A percentile compares a stretch with the other conserved stretches of the same genome.
Evolutionary conservation across 2,797 vertebrate species (phyloP).

Genomic region (Lates japonicus): DNA sequence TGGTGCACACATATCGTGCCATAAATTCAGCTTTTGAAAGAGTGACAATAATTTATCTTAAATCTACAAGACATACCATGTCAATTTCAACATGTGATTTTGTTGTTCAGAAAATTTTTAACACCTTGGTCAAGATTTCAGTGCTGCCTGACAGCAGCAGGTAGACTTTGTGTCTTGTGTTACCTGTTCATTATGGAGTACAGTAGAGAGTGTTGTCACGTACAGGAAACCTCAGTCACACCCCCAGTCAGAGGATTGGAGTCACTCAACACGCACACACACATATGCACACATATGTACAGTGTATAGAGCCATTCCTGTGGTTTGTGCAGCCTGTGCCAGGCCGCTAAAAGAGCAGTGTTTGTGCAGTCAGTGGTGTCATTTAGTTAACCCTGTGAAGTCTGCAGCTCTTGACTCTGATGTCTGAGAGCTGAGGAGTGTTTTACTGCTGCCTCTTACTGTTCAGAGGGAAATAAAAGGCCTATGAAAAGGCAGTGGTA

Average conservation of each 20-base stretch:
- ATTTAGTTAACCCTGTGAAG: slow-evolving; percentile 60
- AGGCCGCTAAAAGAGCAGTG: slow-evolving; percentile 49
- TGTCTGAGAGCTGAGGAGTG: slow-evolving; percentile 14
- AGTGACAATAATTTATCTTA: background rate
- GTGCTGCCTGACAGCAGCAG: slow-evolving; percentile 27
- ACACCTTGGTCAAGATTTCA: slow-evolving; percentile 15
- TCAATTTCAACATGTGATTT: background rate
- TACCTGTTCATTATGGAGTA: slow-evolving; percentile 12
- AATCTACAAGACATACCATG: background rate
- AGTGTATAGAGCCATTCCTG: slow-evolving; percentile 44
- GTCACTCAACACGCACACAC: slow-evolving; percentile 33
- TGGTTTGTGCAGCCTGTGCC: slow-evolving; percentile 30
- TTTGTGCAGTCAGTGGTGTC: slow-evolving; percentile 56
- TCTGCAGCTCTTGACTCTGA: slow-evolving; percentile 49
- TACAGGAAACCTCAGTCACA: slow-evolving; percentile 50
- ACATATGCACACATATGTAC: slow-evolving; percentile 14
- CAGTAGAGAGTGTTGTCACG: slow-evolving; percentile 21
- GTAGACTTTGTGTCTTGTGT: slow-evolving; percentile 8
- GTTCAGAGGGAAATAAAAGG: slow-evolving; percentile 48
- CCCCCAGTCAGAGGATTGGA: slow-evolving; percentile 13
- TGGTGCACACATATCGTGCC: background rate
- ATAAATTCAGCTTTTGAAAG: slow-evolving; percentile 4
- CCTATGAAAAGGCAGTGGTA: slow-evolving; percentile 18
- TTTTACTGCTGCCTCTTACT: slow-evolving; percentile 42
- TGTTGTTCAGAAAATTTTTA: slow-evolving; percentile 30